A percentile compares a stretch with the other conserved stretches of the same genome.
phyloP scores from a whole-genome alignment of 2,113 vertebrate genomes.

The Percina caprodes region DNA sequence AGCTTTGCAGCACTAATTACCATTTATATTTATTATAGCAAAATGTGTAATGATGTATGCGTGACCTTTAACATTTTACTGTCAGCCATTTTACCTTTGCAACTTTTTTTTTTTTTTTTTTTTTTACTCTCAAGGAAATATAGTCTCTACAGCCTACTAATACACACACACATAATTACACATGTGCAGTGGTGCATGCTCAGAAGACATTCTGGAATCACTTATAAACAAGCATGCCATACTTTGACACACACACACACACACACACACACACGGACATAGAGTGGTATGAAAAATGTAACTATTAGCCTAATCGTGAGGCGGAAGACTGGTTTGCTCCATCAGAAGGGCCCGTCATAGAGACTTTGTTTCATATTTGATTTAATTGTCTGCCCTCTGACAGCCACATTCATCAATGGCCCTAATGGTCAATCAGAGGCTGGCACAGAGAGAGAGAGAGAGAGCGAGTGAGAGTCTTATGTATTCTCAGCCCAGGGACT shows the following conservation, averaged over 20 bases:
- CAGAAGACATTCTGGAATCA: slow-evolving; percentile 44
- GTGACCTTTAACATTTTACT: slow-evolving; percentile 45
- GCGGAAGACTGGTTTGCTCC: slow-evolving; percentile 95
- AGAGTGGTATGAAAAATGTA: slow-evolving; percentile 85
- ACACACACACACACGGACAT: slow-evolving; percentile 25
- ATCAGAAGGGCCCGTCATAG: slow-evolving; percentile 97
- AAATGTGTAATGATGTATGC: slow-evolving; percentile 30
- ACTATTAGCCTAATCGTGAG: slow-evolving; percentile 91
- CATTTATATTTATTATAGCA: background rate
- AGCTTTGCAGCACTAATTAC: background rate
- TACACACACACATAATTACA: slow-evolving; percentile 43
- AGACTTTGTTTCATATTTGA: slow-evolving; percentile 99
- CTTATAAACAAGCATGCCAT: slow-evolving; percentile 47
- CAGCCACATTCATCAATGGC: slow-evolving; percentile 99
- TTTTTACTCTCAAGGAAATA: slow-evolving; percentile 1
- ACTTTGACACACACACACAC: slow-evolving; percentile 23
- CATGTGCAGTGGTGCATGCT: slow-evolving; percentile 40
- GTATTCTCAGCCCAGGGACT: slow-evolving; percentile 89
- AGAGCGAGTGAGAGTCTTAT: slow-evolving; percentile 82
- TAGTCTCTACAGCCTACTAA: background rate
- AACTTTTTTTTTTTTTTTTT: slow-evolving; percentile 17
- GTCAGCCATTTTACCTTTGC: background rate
- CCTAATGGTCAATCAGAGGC: slow-evolving; percentile 99
- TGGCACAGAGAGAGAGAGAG: slow-evolving; percentile 87
- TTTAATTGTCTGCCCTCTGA: slow-evolving; percentile 99